Percentiles rank a stretch among this genome's conserved stretches.
Evolutionary conservation across 2,113 vertebrate species (phyloP).

Genomic region (Tragelaphus buxtoni): DNA sequence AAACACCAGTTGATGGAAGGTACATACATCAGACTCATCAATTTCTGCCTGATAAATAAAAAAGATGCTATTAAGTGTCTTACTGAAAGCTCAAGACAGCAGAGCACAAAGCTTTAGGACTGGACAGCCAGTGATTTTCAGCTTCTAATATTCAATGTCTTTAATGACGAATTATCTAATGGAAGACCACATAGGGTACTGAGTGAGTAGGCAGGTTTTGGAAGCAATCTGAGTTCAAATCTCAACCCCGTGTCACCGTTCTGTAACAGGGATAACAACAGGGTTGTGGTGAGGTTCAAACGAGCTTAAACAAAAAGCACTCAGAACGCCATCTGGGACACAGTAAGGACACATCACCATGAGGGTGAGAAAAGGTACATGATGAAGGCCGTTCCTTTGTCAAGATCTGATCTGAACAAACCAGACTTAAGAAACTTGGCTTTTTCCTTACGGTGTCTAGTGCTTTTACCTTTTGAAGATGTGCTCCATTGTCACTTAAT

Average conservation of each 20-base stretch:
- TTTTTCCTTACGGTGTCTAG: not conserved
- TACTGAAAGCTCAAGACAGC: not conserved
- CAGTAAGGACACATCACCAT: not conserved
- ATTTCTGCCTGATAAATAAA: not conserved
- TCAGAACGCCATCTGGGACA: not conserved
- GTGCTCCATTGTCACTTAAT: not conserved
- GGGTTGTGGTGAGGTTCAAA: not conserved
- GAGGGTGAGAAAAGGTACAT: not conserved
- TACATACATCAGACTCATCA: not conserved
- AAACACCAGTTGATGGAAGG: not conserved
- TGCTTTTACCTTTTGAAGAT: not conserved
- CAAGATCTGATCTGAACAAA: not conserved
- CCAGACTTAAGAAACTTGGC: not conserved
- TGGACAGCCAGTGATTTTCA: not conserved
- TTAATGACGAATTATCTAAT: not conserved
- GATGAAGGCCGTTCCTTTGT: not conserved
- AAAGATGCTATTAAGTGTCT: not conserved
- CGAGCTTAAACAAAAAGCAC: not conserved
- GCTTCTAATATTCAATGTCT: not conserved
- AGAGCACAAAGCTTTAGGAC: not conserved
- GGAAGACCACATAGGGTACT: not conserved
- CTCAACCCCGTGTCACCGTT: not conserved
- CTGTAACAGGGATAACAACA: not conserved
- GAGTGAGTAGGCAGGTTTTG: not conserved
- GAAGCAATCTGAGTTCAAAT: not conserved